Evolutionary conservation across 2,888 invertebrate species (phyloP), one percentile per base, ranked within the genome.

Genomic region (Sinhomidia bicolor): DNA sequence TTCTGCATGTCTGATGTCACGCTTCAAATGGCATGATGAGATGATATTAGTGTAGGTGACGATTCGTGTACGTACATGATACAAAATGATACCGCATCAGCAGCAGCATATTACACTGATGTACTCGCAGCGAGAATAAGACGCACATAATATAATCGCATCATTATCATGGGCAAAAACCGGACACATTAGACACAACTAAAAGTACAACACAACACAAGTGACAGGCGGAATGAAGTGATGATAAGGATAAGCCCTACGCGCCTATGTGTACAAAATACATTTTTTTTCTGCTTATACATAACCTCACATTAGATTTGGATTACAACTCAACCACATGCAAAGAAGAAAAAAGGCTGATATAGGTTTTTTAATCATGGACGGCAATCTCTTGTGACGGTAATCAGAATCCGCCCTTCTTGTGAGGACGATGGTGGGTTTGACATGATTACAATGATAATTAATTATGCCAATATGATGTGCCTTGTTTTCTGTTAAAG

Each of bases 391-490:
- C 57, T 79, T 60, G 36, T 60, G 79, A 79, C 79, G 79, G 36
- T 60, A 79, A 79, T 79, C 79, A 79, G 41, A 79, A 79, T 79
- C 79, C 79, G 57, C 79, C 79, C 79, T 79, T 79, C 79, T 76
- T 76, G 23, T 54, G 68, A 76, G 32, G 47, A 47, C 26, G 76
- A 51, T 79, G 60, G 60, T 60, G 57, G 57, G 60, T 57, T 60
- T 79, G 57, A 79, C 79, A 79, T 79, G 57, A 79, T 79, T 85
- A 85, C 79, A 85, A 85, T 85, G 85, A 85, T 85, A 85, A 85
- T 85, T 85, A 85, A 85, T 85, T 85, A 85, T 79, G 78, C 74
- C 80, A 81, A 80, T 71, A 81, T 86, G 86, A 86, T 68, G 57
- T 36, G 32, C 57, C 60, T 41, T 60, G 36, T 32, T 78, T 78